Base-by-base conservation (phyloP, 2,888 invertebrate species). In the Silvanus unidentatus region DNA sequence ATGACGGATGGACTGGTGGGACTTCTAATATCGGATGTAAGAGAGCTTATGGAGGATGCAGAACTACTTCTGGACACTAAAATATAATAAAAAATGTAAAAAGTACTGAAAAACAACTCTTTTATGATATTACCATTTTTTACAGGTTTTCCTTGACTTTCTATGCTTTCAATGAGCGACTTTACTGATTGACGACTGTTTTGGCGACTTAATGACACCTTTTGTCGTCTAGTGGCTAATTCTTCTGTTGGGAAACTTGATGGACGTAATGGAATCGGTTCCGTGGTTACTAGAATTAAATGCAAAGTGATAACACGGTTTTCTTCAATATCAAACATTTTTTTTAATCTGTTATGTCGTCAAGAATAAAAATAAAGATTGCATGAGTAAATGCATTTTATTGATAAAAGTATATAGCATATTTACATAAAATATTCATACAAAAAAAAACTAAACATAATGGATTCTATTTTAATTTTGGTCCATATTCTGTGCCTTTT, bases 131-230 rank as follows among this genome's bases (percentile, higher is more conserved):
- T 32, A 12, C 32, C n/a, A 32, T 32, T 32, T 9, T 22, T 22
- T 3, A 8, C 8, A 22, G 22, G 22, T 22, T 59, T 60, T 30
- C 48, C 58, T 40, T 59, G 59, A 28, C 53, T 91, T 73, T 95
- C 94, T 47, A 95, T 92, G 59, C 89, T 89, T 66, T 93, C 91
- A 49, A 95, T 93, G 22, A 95, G 75, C 41, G 88, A 88, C 68
- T 92, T 93, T 6, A 95, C 95, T 0, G 92, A 92, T 40, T 92
- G 76, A 27, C 89, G 78, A 15, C 88, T 88, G 64, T 88, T 90
- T 63, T 85, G 84, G 1, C 78, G 70, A 27, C 73, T 65, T 42
- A 78, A 67, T 36, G 72, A 75, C 10, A 76, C 75, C 62, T 80
- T 81, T 54, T 70, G 71, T 16, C 78, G 69, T 50, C 81, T 65